Conservation (phyloP, 2,113 vertebrate species). For the Cyprinodon variegatus region DNA sequence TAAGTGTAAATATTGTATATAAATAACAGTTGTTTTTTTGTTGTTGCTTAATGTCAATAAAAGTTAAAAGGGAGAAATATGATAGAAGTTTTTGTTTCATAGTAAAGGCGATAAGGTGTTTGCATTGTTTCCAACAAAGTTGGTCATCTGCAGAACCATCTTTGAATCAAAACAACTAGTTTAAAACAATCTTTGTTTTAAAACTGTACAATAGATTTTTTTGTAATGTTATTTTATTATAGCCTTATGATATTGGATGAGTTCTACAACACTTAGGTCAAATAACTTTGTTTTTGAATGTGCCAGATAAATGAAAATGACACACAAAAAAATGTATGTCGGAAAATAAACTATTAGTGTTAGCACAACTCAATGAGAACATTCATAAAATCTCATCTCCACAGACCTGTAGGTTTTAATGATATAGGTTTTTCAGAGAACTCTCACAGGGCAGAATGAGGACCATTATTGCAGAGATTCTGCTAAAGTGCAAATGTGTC, state of each 20-base stretch:
- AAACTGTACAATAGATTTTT: background rate
- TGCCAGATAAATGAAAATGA: background rate
- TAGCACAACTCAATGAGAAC: background rate
- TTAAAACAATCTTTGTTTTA: too few relatives aligned
- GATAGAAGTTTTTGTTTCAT: too few relatives aligned
- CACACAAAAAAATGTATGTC: background rate
- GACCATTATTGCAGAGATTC: conserved; percentile 6
- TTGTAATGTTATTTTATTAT: background rate
- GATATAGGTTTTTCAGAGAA: conserved; percentile 31
- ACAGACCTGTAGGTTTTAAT: background rate
- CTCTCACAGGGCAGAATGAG: conserved; percentile 11
- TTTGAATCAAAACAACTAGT: too few relatives aligned
- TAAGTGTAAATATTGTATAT: too few relatives aligned
- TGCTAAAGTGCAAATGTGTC: conserved; percentile 20
- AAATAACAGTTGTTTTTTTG: too few relatives aligned
- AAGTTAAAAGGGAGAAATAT: too few relatives aligned
- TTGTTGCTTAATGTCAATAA: too few relatives aligned
- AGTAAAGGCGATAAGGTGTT: too few relatives aligned
- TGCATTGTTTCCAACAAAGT: too few relatives aligned
- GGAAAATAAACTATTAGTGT: background rate
- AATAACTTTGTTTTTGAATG: background rate
- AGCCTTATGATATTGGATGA: background rate
- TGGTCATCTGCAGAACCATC: too few relatives aligned
- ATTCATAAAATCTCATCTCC: background rate
- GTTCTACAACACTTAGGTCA: background rate